phyloP scores from a whole-genome alignment of 2,888 invertebrate genomes.

The Melanotus villosus region DNA sequence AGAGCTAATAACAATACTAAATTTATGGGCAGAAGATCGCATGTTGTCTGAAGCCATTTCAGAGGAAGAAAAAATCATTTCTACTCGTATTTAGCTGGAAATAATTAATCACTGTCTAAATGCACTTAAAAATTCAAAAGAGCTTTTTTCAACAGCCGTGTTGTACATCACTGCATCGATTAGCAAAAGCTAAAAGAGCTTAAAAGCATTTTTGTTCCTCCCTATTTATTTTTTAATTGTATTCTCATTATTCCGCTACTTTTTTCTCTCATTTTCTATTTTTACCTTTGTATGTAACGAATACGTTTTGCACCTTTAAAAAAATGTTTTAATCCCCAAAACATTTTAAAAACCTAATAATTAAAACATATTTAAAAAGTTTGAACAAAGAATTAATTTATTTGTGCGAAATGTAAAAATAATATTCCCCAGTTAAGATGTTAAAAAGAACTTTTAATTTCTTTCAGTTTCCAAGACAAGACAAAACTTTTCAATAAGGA shows the following conservation, averaged over 20 bases:
- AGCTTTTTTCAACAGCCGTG: slow-evolving; percentile 53
- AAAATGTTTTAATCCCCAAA: too few species aligned
- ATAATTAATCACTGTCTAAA: slow-evolving; percentile 64
- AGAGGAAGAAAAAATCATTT: slow-evolving; percentile 33
- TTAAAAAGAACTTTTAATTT: slow-evolving; percentile 34
- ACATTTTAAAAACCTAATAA: neutral
- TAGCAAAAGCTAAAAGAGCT: slow-evolving; percentile 52
- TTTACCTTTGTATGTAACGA: slow-evolving; percentile 5
- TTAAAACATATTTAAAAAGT: neutral
- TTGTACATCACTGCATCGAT: slow-evolving; percentile 51
- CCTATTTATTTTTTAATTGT: slow-evolving; percentile 53
- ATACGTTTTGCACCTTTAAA: too few species aligned
- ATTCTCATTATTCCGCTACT: slow-evolving; percentile 44
- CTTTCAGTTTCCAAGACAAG: slow-evolving; percentile 38
- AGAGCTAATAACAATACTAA: neutral
- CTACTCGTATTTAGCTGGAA: slow-evolving; percentile 36
- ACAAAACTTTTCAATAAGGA: slow-evolving; percentile 51
- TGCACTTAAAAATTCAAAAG: slow-evolving; percentile 63
- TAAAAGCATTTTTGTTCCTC: slow-evolving; percentile 57
- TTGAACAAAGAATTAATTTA: too few species aligned
- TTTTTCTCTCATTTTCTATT: slow-evolving; percentile 25
- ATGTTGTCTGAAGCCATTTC: slow-evolving; percentile 20
- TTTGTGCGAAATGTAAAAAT: too few species aligned
- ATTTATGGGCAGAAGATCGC: slow-evolving; percentile 9
- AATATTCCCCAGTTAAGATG: neutral